Conservation (phyloP, 2,113 vertebrate species). For the Gallinago paraguaiae region DNA sequence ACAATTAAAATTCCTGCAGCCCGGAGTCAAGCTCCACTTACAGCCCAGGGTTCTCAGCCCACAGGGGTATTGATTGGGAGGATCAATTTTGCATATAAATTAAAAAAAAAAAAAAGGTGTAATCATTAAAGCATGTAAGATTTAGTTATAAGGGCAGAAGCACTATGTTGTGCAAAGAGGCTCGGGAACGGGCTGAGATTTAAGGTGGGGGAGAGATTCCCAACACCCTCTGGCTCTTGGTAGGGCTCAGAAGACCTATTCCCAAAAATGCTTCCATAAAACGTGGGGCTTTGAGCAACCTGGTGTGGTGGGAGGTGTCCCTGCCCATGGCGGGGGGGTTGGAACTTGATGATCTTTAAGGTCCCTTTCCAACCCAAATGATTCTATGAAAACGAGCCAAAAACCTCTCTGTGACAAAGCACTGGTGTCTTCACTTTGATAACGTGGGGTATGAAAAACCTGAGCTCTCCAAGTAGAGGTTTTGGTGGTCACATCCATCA, state of each 20-base stretch:
- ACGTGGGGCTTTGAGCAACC: too few species aligned
- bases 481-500: not conserved
- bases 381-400: not conserved
- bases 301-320: too few species aligned
- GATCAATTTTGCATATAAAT: slow-evolving; percentile 77
- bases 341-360: too few species aligned
- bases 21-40: slow-evolving; percentile 4
- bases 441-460: not conserved
- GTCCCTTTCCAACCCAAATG: too few species aligned
- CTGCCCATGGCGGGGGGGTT: too few species aligned
- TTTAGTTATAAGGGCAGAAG: slow-evolving; percentile 45
- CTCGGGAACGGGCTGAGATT: not conserved
- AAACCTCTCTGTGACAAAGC: not conserved
- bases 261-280: not conserved
- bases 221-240: rapidly evolving
- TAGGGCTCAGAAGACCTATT: not conserved
- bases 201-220: not conserved
- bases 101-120: slow-evolving; percentile 44
- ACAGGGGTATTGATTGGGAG: slow-evolving; percentile 65
- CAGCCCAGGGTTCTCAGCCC: slow-evolving; percentile 23
- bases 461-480: not conserved
- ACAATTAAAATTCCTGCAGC: slow-evolving; percentile 67
- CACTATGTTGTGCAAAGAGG: not conserved
- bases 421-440: not conserved
- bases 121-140: slow-evolving; percentile 63